Percentiles rank a stretch among this genome's conserved stretches.
Evolutionary conservation across 2,797 vertebrate genomes (phyloP).

Genomic region (Enteromius unitaeniatus): DNA sequence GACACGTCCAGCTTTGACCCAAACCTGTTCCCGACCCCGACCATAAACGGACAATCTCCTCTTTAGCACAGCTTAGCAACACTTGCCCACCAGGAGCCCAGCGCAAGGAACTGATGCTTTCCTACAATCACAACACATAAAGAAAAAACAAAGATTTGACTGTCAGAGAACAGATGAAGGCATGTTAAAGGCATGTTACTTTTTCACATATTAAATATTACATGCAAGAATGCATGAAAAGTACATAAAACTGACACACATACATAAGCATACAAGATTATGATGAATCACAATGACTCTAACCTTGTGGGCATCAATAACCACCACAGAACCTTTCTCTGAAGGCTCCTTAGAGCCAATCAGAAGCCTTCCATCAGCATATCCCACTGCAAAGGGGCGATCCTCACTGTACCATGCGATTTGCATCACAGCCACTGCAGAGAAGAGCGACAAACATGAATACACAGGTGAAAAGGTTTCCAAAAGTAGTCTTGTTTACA

Average conservation of each 20-base stretch:
- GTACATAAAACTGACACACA: background rate
- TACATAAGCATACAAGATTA: too few relatives aligned
- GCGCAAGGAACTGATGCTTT: constrained; percentile 87
- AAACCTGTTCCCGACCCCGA: constrained; percentile 72
- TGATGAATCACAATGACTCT: constrained; percentile 4
- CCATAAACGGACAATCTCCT: constrained; percentile 94
- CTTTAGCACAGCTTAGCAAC: constrained; percentile 93
- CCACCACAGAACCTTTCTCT: constrained; percentile 89
- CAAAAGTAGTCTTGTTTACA: background rate
- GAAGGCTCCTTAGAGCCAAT: constrained; percentile 88
- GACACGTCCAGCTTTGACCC: constrained; percentile 83
- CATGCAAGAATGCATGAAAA: background rate
- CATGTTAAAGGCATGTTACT: background rate
- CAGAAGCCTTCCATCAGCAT: constrained; percentile 92
- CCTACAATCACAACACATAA: constrained; percentile 73
- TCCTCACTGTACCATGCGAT: constrained; percentile 96
- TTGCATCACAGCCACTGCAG: constrained; percentile 80
- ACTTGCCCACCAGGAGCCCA: constrained; percentile 92
- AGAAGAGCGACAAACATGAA: constrained; percentile 4
- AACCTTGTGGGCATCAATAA: constrained; percentile 96
- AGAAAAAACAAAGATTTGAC: background rate
- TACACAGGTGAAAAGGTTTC: background rate
- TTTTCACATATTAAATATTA: background rate
- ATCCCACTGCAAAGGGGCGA: constrained; percentile 92
- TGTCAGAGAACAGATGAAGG: background rate